Base-by-base conservation (phyloP, 1,140 invertebrate genomes). In the Acyrthosiphon pisum region DNA sequence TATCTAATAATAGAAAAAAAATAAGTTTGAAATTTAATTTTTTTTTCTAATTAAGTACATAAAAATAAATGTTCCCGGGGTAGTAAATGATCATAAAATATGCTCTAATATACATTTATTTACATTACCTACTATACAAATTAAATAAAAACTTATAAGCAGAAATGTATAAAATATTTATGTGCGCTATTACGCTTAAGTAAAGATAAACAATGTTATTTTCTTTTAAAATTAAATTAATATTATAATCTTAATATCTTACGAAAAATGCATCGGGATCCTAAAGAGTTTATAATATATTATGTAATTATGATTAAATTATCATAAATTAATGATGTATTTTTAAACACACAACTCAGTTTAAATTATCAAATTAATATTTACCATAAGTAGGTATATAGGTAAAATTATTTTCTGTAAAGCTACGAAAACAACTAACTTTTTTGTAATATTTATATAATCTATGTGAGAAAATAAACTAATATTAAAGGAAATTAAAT, bases 181-280 rank as follows among this genome's bases (percentile, higher is more conserved):
- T 35, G 14, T 6, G n/a, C 30, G n/a, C 30, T n/a, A 18, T 68
- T 68, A 76, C n/a, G n/a, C n/a, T 76, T n/a, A 18, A 76, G 60
- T 60, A 76, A n/a, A n/a, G n/a, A 76, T 76, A 76, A 76, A n/a
- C 60, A 76, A 76, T 76, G 30, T 76, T 76, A 68, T n/a, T n/a
- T 76, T n/a, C 30, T 76, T 76, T 76, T n/a, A 76, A 76, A 76
- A 76, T 76, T 76, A n/a, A n/a, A 76, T 14, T 35, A n/a, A 18
- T n/a, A 30, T n/a, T 76, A 18, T 76, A n/a, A 76, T n/a, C 60
- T 76, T 76, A 35, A 76, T 76, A 76, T 76, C n/a, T 76, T 76
- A n/a, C n/a, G n/a, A 76, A 76, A 76, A 76, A 68, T 76, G n/a
- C 30, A 76, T n/a, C 14, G n/a, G 3, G 2, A 44, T 44, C 26